phyloP scores from a whole-genome alignment of 2,888 invertebrate genomes.

The Apamea monoglypha region DNA sequence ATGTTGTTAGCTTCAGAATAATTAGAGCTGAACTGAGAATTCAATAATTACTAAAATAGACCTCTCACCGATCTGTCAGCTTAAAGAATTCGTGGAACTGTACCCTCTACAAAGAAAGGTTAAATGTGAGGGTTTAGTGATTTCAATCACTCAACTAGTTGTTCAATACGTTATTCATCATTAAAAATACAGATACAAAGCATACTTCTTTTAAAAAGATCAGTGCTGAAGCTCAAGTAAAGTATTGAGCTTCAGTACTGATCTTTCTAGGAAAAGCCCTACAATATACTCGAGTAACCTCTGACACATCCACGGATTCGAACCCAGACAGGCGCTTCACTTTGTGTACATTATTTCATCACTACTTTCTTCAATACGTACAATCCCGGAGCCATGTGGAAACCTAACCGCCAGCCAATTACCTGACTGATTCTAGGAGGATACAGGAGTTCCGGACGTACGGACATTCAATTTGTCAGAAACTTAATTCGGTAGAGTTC shows the following conservation, averaged over 20 bases:
- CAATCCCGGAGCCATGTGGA: slow-evolving; percentile 45
- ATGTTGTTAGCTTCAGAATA: slow-evolving; percentile 23
- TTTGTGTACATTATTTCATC: not conserved
- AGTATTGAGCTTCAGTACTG: not conserved
- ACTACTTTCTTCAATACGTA: slow-evolving; percentile 11
- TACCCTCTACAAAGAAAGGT: not conserved
- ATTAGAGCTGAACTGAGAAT: not conserved
- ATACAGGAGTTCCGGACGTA: slow-evolving; percentile 32
- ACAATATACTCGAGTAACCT: not conserved
- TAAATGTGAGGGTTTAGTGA: not conserved
- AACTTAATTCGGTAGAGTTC: slow-evolving; percentile 55
- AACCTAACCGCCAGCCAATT: slow-evolving; percentile 46
- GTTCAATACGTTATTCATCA: not conserved
- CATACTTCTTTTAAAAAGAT: too few species aligned
- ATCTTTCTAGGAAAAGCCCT: too few species aligned
- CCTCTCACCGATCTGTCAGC: not conserved
- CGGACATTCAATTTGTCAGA: slow-evolving; percentile 60
- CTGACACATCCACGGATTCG: too few species aligned
- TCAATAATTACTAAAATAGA: not conserved
- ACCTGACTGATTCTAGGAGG: slow-evolving; percentile 54
- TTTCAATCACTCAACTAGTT: not conserved
- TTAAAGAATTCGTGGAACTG: not conserved
- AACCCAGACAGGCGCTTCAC: too few species aligned
- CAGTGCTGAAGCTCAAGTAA: not conserved
- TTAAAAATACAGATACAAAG: not conserved